Evolutionary conservation across 2,113 vertebrate genomes (phyloP).

Genomic region (Holacanthus passer): DNA sequence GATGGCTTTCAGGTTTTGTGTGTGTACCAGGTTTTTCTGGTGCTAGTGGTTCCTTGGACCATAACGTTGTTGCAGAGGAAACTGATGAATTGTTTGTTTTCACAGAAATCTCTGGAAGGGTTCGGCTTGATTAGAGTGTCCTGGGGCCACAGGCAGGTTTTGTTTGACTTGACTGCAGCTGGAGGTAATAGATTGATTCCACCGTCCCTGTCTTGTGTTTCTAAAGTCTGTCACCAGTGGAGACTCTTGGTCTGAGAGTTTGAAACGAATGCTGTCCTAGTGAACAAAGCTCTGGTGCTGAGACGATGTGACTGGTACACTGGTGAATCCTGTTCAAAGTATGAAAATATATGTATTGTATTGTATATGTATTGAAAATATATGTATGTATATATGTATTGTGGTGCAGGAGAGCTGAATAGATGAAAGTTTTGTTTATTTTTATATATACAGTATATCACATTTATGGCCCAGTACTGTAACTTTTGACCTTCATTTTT

Average conservation of each 20-base stretch:
- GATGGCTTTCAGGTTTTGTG: neutral
- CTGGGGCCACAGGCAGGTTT: constrained; percentile 1
- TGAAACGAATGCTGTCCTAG: neutral
- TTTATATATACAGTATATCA: neutral
- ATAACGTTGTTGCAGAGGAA: neutral
- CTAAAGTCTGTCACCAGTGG: neutral
- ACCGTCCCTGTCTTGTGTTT: neutral
- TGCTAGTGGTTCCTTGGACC: neutral
- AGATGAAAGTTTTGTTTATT: neutral
- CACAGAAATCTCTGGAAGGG: constrained; percentile 1
- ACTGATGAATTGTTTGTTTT: constrained; percentile 2
- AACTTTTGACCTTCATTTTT: neutral
- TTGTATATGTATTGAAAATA: no score
- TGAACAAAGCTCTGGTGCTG: neutral
- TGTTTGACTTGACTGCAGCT: constrained; percentile 2
- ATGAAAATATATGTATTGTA: no score
- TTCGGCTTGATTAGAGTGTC: neutral
- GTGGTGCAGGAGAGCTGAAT: no score
- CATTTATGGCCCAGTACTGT: neutral
- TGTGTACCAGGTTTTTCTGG: neutral
- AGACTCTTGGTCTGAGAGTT: neutral
- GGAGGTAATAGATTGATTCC: neutral
- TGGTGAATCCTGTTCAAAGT: neutral
- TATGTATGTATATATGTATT: neutral
- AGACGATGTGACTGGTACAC: neutral